Evolutionary conservation across 2,113 vertebrate species (phyloP).

Genomic region (Rutilus rutilus): DNA sequence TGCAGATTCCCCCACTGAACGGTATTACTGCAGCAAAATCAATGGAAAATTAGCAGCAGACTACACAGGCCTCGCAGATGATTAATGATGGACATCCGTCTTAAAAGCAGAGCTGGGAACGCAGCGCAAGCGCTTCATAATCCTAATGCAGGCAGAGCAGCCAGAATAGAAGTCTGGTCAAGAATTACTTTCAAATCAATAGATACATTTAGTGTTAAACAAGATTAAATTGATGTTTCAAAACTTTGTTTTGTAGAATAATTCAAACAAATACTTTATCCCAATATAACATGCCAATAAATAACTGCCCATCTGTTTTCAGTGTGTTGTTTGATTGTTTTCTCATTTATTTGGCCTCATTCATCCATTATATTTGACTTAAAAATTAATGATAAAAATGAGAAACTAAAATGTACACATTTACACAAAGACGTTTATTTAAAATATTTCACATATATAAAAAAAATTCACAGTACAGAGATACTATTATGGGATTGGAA

Average conservation of each 20-base stretch:
- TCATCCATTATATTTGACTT: neutral
- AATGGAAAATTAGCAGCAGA: conserved; percentile 50
- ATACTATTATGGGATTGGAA: neutral
- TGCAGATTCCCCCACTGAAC: conserved; percentile 31
- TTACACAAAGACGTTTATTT: conserved; percentile 14
- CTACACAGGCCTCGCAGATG: conserved; percentile 40
- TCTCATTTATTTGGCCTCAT: neutral
- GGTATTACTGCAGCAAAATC: conserved; percentile 41
- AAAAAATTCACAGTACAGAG: neutral
- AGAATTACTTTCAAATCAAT: too few species aligned
- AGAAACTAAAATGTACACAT: neutral
- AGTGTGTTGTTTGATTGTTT: neutral
- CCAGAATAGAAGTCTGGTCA: neutral
- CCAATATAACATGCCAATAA: neutral
- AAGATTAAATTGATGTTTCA: neutral
- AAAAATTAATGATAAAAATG: neutral
- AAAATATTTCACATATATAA: neutral
- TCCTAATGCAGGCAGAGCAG: neutral
- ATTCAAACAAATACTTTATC: neutral
- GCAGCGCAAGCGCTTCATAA: neutral
- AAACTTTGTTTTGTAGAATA: neutral
- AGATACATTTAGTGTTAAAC: neutral
- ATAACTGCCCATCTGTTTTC: neutral
- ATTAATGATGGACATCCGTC: conserved; percentile 43
- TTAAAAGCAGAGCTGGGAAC: conserved; percentile 41